Evolutionary conservation across 2,888 invertebrate species (phyloP).

Genomic region (Hyalella azteca): DNA sequence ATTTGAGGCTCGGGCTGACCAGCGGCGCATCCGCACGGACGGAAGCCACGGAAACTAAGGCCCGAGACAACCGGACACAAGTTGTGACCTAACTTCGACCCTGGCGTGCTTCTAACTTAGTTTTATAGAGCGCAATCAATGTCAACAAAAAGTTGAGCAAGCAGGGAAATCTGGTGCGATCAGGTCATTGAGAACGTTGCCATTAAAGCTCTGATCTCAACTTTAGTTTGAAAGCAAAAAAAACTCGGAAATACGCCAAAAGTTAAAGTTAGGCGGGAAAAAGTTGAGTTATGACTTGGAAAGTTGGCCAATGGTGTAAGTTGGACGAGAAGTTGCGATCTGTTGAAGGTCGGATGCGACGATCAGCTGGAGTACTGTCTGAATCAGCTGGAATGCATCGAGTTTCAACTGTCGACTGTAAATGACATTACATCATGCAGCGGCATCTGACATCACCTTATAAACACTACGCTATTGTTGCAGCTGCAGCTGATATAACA

Average conservation of each 20-base stretch:
- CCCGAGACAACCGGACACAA: too few relatives aligned
- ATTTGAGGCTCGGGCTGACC: too few relatives aligned
- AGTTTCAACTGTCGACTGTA: background rate
- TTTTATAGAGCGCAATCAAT: constrained; percentile 37
- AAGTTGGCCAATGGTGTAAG: constrained; percentile 36
- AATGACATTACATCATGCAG: too few relatives aligned
- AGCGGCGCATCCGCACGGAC: too few relatives aligned
- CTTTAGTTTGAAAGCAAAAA: constrained; percentile 35
- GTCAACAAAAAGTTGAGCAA: constrained; percentile 35
- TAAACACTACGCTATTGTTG: too few relatives aligned
- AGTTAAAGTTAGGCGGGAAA: constrained; percentile 34
- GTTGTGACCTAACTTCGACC: constrained; percentile 1
- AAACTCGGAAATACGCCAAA: constrained; percentile 31
- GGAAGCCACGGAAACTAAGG: too few relatives aligned
- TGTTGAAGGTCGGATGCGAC: constrained; percentile 13
- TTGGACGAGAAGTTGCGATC: constrained; percentile 25
- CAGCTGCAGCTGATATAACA: too few relatives aligned
- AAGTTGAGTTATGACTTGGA: constrained; percentile 36
- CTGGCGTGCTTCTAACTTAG: constrained; percentile 25
- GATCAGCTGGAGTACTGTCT: background rate
- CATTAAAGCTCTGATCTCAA: constrained; percentile 32
- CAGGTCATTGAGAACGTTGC: constrained; percentile 33
- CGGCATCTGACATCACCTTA: too few relatives aligned
- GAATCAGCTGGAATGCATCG: background rate
- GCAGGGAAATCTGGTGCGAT: constrained; percentile 25